Base-by-base conservation (phyloP, 2,888 invertebrate species). In the Imbricaverruca yamaguchii region DNA sequence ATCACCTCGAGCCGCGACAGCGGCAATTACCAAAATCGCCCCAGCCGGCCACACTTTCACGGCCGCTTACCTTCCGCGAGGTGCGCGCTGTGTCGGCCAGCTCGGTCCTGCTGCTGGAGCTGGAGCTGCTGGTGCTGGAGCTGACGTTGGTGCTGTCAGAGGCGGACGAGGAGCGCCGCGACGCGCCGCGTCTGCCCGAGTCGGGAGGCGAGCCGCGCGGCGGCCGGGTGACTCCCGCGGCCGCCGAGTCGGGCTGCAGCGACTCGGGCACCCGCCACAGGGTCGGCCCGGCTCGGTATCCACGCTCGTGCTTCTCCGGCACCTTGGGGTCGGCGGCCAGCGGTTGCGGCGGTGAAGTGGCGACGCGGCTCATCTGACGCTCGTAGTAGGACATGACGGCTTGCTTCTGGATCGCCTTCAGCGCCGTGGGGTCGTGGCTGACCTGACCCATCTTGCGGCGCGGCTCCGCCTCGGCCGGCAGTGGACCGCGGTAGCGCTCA, bases 341-440 rank as follows among this genome's bases (percentile, higher is more conserved):
- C 18, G 74, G 53, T 21, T 74, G 74, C 18, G 74, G 21, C 74
- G 74, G 59, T 13, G 59, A 59, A 11, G 82, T 79, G 67, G 81
- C 82, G 63, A 80, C 80, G 57, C 82, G 82, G 56, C 81, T 81
- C 78, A 81, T 85, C 80, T 93, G 93, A 80, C 93, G 89, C 86
- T 94, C 93, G 86, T 94, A 93, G 85, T 93, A 94, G 2, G 93
- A 93, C 82, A 93, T 89, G 12, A 94, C 89, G 0, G 94, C 94
- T 86, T 93, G 93, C 88, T 94, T 94, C 86, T 94, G 94, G 83
- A 93, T 92, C 21, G 92, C 93, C 87, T 94, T 94, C 59, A 94
- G 87, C 0, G 93, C 92, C 13, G 93, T 85, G 81, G 83, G 67
- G 81, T 82, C 39, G 81, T 80, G 63, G 39, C 81, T 81, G 7